Percentiles rank a stretch among this genome's conserved stretches.
Evolutionary conservation across 2,888 invertebrate species (phyloP).

Genomic region (Mellilla xanthometata): DNA sequence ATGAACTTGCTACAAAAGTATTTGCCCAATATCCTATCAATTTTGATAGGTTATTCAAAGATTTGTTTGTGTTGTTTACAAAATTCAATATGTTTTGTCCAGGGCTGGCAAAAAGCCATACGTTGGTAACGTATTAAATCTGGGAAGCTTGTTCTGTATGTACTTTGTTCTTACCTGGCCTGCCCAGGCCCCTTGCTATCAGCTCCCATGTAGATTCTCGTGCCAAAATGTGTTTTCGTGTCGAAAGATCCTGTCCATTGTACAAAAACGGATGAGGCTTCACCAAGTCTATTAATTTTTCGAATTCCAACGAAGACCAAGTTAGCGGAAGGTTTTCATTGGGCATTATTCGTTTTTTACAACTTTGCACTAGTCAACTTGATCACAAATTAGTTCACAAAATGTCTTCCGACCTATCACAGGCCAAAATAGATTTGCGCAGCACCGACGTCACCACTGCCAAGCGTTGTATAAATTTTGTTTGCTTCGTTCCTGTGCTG

Average conservation of each 20-base stretch:
- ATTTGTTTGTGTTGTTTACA: no score
- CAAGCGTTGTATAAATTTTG: constrained; percentile 36
- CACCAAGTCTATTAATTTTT: constrained; percentile 65
- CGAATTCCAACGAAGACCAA: constrained; percentile 68
- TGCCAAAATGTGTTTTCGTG: constrained; percentile 68
- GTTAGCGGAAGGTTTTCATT: constrained; percentile 28
- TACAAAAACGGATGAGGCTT: constrained; percentile 67
- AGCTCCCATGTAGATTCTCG: constrained; percentile 69
- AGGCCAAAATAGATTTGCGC: constrained; percentile 69
- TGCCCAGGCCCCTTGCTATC: constrained; percentile 63
- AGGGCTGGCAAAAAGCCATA: no score
- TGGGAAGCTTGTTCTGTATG: not conserved
- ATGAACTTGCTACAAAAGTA: no score
- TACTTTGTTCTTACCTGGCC: constrained; percentile 56
- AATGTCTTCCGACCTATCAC: constrained; percentile 74
- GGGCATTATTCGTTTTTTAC: constrained; percentile 58
- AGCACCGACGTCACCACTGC: constrained; percentile 66
- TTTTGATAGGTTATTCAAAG: no score
- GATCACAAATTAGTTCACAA: constrained; percentile 56
- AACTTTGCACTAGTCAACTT: constrained; percentile 37
- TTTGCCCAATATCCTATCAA: no score
- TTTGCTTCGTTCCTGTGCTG: constrained; percentile 34
- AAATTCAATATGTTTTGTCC: no score
- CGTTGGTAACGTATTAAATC: no score
- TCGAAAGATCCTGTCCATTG: constrained; percentile 56